Evolutionary conservation across 2,113 vertebrate species (phyloP).

Genomic region (Petaurus breviceps): DNA sequence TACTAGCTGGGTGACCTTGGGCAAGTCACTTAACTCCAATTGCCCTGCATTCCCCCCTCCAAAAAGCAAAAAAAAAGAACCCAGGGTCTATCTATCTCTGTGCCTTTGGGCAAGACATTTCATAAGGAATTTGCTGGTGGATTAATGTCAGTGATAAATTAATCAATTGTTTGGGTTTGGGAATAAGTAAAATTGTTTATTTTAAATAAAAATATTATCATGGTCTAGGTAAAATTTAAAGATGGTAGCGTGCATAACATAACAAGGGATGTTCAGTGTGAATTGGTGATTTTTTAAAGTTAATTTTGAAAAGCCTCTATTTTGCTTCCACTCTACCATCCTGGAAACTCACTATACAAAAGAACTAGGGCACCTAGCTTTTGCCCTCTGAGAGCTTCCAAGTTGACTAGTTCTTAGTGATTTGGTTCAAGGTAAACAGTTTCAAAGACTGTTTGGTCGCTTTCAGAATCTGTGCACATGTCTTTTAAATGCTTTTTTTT

Average conservation of each 20-base stretch:
- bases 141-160: neutral
- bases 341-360: neutral
- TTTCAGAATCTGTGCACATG: neutral
- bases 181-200: neutral
- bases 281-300: neutral
- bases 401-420: neutral
- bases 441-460: neutral
- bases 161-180: neutral
- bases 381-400: neutral
- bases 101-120: neutral
- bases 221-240: neutral
- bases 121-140: neutral
- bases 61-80: too few relatives aligned
- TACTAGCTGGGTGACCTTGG: too few relatives aligned
- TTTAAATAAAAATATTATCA: neutral
- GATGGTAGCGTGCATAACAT: neutral
- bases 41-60: too few relatives aligned
- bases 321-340: neutral
- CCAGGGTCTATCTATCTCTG: neutral
- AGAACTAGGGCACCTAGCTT: neutral
- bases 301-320: neutral
- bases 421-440: neutral
- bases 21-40: too few relatives aligned
- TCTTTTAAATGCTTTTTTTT: neutral
- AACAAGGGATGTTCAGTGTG: neutral